These are phyloP conservation scores for Drosophila neotestacea DNA, from an alignment of 2,888 invertebrate genomes.

Conservation along the genomic window DNA sequence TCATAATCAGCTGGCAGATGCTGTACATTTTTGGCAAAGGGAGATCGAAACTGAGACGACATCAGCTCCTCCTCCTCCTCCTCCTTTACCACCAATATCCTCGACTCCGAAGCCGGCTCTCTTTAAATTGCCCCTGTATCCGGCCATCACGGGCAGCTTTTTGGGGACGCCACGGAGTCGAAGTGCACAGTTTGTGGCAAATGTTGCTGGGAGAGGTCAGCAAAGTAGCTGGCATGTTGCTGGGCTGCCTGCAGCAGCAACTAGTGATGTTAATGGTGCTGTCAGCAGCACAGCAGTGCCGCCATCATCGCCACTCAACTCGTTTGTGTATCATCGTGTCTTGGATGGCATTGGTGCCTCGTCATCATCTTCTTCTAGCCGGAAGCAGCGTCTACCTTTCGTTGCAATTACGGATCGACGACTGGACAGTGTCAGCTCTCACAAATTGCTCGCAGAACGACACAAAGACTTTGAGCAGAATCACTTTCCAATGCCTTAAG, in stretches of 20 bases:
- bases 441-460: slow-evolving; percentile 72
- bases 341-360: slow-evolving; percentile 69
- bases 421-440: slow-evolving; percentile 76
- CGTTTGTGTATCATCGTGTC: slow-evolving; percentile 84
- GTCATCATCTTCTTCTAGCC: slow-evolving; percentile 34
- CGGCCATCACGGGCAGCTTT: slow-evolving; percentile 74
- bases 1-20: not conserved
- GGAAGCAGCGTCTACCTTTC: slow-evolving; percentile 84
- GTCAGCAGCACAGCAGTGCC: slow-evolving; percentile 14
- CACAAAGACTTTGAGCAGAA: slow-evolving; percentile 84
- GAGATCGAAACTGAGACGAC: slow-evolving; percentile 54
- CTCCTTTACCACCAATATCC: not conserved
- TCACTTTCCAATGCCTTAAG: slow-evolving; percentile 84
- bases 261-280: slow-evolving; percentile 8
- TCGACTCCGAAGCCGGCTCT: slow-evolving; percentile 72
- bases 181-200: slow-evolving; percentile 81
- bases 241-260: no score
- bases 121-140: slow-evolving; percentile 76
- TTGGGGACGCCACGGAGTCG: slow-evolving; percentile 79
- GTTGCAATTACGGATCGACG: slow-evolving; percentile 85
- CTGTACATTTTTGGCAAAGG: slow-evolving; percentile 65
- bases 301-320: slow-evolving; percentile 69
- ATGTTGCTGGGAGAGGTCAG: slow-evolving; percentile 61
- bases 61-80: not conserved
- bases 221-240: slow-evolving; percentile 47